These are phyloP conservation scores for Psittacula cyanocephala DNA, from an alignment of 2,113 vertebrate species.

Conservation along the genomic window DNA sequence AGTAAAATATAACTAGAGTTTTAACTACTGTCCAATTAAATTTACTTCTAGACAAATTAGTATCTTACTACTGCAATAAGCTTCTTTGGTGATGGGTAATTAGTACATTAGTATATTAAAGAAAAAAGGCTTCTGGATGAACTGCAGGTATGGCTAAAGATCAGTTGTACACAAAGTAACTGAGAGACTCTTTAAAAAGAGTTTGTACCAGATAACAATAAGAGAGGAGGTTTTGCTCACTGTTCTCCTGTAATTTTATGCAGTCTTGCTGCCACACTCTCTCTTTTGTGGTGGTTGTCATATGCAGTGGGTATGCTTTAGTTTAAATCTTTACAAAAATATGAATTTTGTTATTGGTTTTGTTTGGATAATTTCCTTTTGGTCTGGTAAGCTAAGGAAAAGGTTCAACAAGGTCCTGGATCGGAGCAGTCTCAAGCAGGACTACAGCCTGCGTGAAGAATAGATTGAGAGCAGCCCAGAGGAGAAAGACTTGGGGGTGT, in stretches of 20 bases:
- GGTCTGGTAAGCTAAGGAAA: neutral
- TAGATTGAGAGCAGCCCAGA: neutral
- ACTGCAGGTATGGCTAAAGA: neutral
- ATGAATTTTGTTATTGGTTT: neutral
- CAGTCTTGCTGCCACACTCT: neutral
- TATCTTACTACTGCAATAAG: neutral
- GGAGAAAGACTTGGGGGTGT: neutral
- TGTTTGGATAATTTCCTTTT: neutral
- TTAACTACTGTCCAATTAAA: neutral
- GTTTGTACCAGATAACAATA: neutral
- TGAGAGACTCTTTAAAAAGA: neutral
- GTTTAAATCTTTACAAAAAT: neutral
- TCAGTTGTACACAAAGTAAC: neutral
- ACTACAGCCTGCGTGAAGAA: neutral
- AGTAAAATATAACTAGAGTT: neutral
- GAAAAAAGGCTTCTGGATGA: neutral
- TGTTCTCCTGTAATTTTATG: neutral
- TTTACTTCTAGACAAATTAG: neutral
- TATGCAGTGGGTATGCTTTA: neutral
- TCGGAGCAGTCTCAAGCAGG: neutral
- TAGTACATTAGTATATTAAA: neutral
- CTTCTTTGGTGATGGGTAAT: neutral
- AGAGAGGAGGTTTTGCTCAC: neutral
- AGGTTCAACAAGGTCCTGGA: neutral
- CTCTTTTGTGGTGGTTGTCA: neutral